Base-by-base conservation (phyloP, 92 coral and sea anemone genomes). In the Zoanthus sansibaricus region DNA sequence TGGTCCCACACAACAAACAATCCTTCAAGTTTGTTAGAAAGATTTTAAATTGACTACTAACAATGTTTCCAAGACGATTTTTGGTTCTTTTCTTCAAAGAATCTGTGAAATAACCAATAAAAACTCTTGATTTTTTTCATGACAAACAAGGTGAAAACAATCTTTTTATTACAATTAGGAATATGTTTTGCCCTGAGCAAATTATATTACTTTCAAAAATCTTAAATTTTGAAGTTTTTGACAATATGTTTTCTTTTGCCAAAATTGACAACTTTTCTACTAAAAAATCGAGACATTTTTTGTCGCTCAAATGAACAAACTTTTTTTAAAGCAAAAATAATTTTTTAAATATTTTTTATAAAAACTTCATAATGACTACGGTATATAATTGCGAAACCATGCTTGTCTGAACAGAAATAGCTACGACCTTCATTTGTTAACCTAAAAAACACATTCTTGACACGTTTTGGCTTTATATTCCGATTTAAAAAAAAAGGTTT, bases 41-140 rank as follows among this genome's bases (percentile, higher is more conserved):
- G 85, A 80, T 66, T 80, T 66, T 80, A 80, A 80, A 80, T 80
- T 80, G 85, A 71, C 85, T 80, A 67, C 75, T 80, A 80, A 20
- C 20, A 33, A 33, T 0, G 73, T 80, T 66, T 80, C 85, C 85
- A 66, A 4, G 62, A 68, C 85, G 47, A 80, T 72, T 62, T 80
- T 80, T 47, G 72, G 44, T 47, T 80, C 85, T 80, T 64, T 80
- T 80, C 85, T 80, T 80, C 85, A 66, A 80, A 80, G 75, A 64
- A 80, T 80, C 85, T 67, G 21, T 18, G 13, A 80, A 46, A 3
- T 17, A 66, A 7, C 85, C 85, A 80, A 80, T 80, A 21, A 21
- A 31, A 0, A 6, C 9, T 37, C 20, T 64, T 80, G 44, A 3
- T 66, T 42, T n/a, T 18, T 30, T 14, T 45, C 56, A 80, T 64